Conservation (phyloP, 2,113 vertebrate genomes). For the Pogona vitticeps region DNA sequence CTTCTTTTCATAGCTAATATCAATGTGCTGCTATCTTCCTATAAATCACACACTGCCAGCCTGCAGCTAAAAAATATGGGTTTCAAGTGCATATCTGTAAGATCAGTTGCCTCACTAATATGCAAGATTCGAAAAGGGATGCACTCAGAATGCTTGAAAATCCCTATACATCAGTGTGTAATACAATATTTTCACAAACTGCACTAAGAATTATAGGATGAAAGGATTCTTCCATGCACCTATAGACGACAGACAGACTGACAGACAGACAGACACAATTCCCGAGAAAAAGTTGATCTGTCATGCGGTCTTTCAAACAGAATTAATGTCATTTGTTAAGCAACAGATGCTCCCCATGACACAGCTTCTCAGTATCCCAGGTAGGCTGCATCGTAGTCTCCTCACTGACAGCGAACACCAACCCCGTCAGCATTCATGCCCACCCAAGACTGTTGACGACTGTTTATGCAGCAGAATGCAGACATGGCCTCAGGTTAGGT, state of each 20-base stretch:
- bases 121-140: constrained; percentile 57
- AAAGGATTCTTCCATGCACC: constrained; percentile 37
- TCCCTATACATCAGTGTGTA: constrained; percentile 52
- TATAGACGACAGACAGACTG: too few species aligned
- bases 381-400: constrained; percentile 11
- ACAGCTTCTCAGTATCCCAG: constrained; percentile 37
- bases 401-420: neutral
- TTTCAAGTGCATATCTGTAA: constrained; percentile 45
- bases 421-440: neutral
- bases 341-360: neutral
- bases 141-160: constrained; percentile 57
- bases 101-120: constrained; percentile 63
- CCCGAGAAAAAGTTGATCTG: neutral
- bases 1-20: neutral
- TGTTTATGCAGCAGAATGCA: neutral
- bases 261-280: constrained; percentile 31
- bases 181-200: constrained; percentile 51
- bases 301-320: constrained; percentile 23
- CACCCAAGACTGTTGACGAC: constrained; percentile 15
- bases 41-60: constrained; percentile 49
- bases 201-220: constrained; percentile 46
- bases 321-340: constrained; percentile 50
- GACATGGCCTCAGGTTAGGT: neutral
- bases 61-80: constrained; percentile 62
- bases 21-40: constrained; percentile 34